Conservation (phyloP, 2,113 vertebrate genomes). For the Thinocorus orbignyianus region DNA sequence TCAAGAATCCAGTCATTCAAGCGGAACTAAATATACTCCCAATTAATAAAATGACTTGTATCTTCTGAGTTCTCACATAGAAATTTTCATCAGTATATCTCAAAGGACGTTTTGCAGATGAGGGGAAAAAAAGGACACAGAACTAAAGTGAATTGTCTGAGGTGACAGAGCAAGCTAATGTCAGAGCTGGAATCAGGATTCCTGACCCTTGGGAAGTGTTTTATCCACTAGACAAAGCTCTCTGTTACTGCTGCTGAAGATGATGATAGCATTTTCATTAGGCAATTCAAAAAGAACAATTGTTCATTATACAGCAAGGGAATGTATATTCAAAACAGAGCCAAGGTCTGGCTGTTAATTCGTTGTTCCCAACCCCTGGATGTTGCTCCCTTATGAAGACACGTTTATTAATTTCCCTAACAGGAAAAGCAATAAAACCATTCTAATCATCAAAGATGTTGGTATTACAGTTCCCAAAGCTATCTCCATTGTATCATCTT, state of each 20-base stretch:
- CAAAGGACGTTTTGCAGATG: not conserved
- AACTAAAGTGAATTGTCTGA: not conserved
- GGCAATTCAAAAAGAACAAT: conserved; percentile 4
- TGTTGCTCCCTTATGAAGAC: conserved; percentile 9
- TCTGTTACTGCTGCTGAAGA: not conserved
- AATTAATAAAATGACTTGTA: not conserved
- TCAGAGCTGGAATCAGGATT: not conserved
- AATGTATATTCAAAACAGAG: not conserved
- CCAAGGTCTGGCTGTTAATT: not conserved
- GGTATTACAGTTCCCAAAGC: not conserved
- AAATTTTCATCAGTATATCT: not conserved
- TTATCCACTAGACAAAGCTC: not conserved
- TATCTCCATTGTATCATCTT: not conserved
- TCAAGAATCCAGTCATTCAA: not conserved
- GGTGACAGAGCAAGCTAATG: not conserved
- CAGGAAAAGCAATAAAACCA: not conserved
- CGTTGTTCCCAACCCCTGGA: not conserved
- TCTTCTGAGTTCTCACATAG: not conserved
- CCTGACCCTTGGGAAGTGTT: not conserved
- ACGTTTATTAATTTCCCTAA: not conserved
- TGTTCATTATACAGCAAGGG: not conserved
- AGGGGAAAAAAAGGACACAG: not conserved
- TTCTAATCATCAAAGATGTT: not conserved
- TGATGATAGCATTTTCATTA: not conserved
- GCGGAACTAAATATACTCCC: not conserved